A percentile compares a stretch with the other conserved stretches of the same genome.
Conservation (phyloP, 2,797 vertebrate genomes). For the Champsocephalus esox region DNA sequence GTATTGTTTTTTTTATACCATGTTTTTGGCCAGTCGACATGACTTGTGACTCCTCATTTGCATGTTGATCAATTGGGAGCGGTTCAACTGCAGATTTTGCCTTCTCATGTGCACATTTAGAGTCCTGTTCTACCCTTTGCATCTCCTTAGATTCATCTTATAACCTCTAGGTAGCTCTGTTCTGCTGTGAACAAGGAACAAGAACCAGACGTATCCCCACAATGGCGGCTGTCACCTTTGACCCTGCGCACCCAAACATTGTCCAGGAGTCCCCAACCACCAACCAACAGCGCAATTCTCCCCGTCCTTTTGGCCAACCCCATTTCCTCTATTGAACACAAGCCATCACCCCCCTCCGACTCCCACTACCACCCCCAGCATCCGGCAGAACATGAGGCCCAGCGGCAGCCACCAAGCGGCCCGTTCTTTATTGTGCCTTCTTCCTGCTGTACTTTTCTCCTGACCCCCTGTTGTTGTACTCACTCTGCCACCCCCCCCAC, state of each 20-base stretch:
- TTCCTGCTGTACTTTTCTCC: conserved; percentile 71
- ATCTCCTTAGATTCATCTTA: not conserved
- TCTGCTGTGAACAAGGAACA: not conserved
- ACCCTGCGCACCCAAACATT: conserved; percentile 74
- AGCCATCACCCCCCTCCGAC: conserved; percentile 45
- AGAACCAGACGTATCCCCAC: conserved; percentile 36
- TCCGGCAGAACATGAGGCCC: conserved; percentile 60
- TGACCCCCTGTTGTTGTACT: conserved; percentile 67
- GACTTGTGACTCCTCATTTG: not conserved
- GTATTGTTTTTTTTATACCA: not conserved
- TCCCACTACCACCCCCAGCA: conserved; percentile 49
- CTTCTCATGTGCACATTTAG: not conserved
- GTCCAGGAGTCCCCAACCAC: conserved; percentile 47
- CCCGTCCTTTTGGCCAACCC: conserved; percentile 53
- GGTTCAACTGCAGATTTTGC: not conserved
- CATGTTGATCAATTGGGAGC: no score
- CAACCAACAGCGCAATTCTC: conserved; percentile 36
- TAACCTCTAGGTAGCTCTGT: no score
- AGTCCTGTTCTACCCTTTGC: not conserved
- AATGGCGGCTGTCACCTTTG: conserved; percentile 65
- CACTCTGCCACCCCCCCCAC: conserved; percentile 48
- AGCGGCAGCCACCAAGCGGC: conserved; percentile 53
- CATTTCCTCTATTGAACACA: conserved; percentile 75
- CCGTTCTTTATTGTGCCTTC: conserved; percentile 65
- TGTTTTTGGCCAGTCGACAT: no score